Base-by-base conservation (phyloP, 2,113 vertebrate genomes). In the Proterorhinus semilunaris region DNA sequence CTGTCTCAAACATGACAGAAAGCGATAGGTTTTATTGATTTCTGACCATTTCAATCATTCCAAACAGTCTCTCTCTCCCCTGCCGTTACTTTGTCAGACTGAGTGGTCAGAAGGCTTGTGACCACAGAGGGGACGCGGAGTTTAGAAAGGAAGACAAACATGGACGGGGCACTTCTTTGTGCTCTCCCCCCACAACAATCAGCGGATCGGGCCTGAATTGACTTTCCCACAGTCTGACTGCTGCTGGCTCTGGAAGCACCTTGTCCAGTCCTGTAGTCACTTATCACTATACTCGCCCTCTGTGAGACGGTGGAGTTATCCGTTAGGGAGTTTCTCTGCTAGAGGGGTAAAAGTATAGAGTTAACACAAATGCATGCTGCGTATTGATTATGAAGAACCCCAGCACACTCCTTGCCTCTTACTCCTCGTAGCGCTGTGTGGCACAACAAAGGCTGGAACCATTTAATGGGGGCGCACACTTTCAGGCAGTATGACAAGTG, bases 181-280 rank as follows among this genome's bases (percentile, higher is more conserved):
- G 74, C 58, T 65, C 68, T 47, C 62, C 69, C 55, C 72, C 51
- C 61, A 73, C 69, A 81, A 87, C 79, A 84, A 85, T 88, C 76
- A 82, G 64, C 27, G 43, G 66, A 72, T 84, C 71, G 62, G 72
- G 86, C 72, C 82, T 88, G 79, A 88, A 89, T 91, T 90, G 86
- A 89, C 85, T 89, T 90, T 90, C 87, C 90, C 90, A 90, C 90
- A 90, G 85, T 86, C 83, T 79, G 82, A 80, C 69, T 71, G 62
- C 62, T 80, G 75, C 69, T 63, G 64, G 43, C 78, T 73, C 65
- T 48, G 57, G 50, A 75, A 69, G 64, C 52, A 47, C 64, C 68
- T 68, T 52, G 66, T 70, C 69, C 71, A 72, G 68, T 79, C 59
- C 62, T 78, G 69, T 72, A 76, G 61, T 66, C 54, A 5, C 63